Base-by-base conservation (phyloP, 2,113 vertebrate genomes). In the Corythoichthys intestinalis region DNA sequence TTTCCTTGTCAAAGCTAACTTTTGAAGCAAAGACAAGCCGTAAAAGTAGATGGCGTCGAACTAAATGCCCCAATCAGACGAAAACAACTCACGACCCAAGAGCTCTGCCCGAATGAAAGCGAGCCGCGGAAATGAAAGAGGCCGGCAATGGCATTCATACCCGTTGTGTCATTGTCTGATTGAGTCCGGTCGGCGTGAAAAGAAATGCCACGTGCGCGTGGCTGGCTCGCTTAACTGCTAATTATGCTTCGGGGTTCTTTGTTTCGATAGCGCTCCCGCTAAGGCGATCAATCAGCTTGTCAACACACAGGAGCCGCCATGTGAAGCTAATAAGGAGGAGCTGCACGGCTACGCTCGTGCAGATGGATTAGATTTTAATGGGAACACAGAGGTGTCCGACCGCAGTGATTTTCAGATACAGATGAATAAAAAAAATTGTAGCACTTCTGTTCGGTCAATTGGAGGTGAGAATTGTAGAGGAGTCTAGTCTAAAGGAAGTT, bases 151-250 rank as follows among this genome's bases (percentile, higher is more conserved):
- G 56, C 56, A 14, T 35, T 57, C 56, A 57, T 57, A 28, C 35
- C 28, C 56, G 13, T 57, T 13, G 28, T 14, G 56, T 4, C 35
- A 14, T 57, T 14, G 56, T 57, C 56, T 57, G 35, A 35, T 57
- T 57, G 34, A 57, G 56, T 37, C 56, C 56, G 56, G 56, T 57
- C 34, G 34, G 56, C 56, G 56, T 37, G 56, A 57, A 35, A 44
- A 35, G 56, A 37, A 57, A 37, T 28, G 6, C 28, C 12, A 57
- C 34, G 34, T 35, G 34, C 56, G 34, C 34, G 56, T 6, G 12
- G 4, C 34, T 28, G 28, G 4, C 11, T 57, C 10, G 34, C 34
- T 57, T 57, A 57, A 37, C 56, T 28, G 56, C 56, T 57, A 57
- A 57, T 57, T 57, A 37, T 34, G 56, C 34, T 14, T 57, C 0